Evolutionary conservation across 2,888 invertebrate genomes (phyloP).

Genomic region (Phlogophora meticulosa): DNA sequence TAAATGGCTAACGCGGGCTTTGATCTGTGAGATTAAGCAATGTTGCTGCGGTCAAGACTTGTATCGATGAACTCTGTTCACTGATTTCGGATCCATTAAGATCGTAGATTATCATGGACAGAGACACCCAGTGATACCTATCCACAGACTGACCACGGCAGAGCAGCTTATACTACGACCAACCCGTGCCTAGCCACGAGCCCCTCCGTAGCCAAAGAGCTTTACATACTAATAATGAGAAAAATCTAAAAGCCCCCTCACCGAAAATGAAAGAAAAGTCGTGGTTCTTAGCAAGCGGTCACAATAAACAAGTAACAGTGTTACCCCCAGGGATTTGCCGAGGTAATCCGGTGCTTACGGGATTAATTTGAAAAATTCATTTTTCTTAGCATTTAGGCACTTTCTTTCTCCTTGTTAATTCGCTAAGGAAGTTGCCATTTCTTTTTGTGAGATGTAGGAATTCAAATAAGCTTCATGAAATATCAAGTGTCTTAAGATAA

Average conservation of each 20-base stretch:
- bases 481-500: not conserved
- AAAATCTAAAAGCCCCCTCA: not conserved
- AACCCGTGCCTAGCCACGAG: too few relatives aligned
- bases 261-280: slow-evolving; percentile 16
- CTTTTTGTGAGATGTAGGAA: slow-evolving; percentile 11
- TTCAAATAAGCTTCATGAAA: not conserved
- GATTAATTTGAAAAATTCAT: slow-evolving; percentile 54
- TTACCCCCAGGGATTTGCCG: slow-evolving; percentile 6
- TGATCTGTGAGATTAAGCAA: slow-evolving; percentile 10
- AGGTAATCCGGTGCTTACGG: slow-evolving; percentile 39
- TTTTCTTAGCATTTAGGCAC: slow-evolving; percentile 35
- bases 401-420: slow-evolving; percentile 37
- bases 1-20: slow-evolving; percentile 14
- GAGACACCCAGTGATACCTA: too few relatives aligned
- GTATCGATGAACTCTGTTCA: slow-evolving; percentile 8
- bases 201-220: slow-evolving; percentile 4
- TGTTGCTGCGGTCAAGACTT: slow-evolving; percentile 2
- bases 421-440: slow-evolving; percentile 17
- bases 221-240: slow-evolving; percentile 11
- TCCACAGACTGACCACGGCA: not conserved
- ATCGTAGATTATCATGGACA: too few relatives aligned
- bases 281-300: not conserved
- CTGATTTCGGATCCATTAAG: too few relatives aligned
- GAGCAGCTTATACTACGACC: too few relatives aligned
- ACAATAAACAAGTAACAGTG: slow-evolving; percentile 30